These are phyloP conservation scores for Melinaea menophilus DNA, from an alignment of 2,888 invertebrate species.

Conservation along the genomic window DNA sequence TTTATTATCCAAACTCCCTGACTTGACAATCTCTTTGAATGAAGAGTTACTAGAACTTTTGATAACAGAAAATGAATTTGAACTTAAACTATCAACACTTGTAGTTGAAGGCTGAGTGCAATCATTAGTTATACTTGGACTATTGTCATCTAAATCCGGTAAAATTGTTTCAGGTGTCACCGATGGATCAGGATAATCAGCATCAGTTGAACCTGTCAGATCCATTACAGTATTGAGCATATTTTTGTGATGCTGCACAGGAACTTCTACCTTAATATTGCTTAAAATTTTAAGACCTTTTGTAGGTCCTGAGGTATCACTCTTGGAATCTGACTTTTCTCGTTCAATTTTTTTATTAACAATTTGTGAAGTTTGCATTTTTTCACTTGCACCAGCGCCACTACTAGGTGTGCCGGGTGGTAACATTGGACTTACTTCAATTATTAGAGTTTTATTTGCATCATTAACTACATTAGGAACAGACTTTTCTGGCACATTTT, in stretches of 20 bases:
- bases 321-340: conserved; percentile 44
- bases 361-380: conserved; percentile 16
- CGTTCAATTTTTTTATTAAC: conserved; percentile 24
- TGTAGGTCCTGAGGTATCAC: conserved; percentile 49
- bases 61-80: conserved; percentile 67
- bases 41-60: conserved; percentile 65
- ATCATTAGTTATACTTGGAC: conserved; percentile 47
- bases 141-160: conserved; percentile 65
- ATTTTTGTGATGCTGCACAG: conserved; percentile 68
- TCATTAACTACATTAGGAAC: conserved; percentile 44
- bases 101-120: conserved; percentile 48
- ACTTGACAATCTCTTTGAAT: conserved; percentile 52
- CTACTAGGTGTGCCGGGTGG: conserved; percentile 35
- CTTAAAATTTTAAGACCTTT: conserved; percentile 74
- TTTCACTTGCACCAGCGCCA: conserved; percentile 30
- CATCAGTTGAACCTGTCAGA: conserved; percentile 60
- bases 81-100: conserved; percentile 48
- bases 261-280: conserved; percentile 75
- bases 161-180: conserved; percentile 62
- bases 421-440: conserved; percentile 65
- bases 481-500: conserved; percentile 45
- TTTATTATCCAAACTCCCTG: conserved; percentile 51
- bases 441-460: conserved; percentile 60
- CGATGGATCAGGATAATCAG: conserved; percentile 49
- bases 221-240: conserved; percentile 71